A percentile compares a stretch with the other conserved stretches of the same genome.
Evolutionary conservation across 2,113 vertebrate genomes (phyloP).

Genomic region (Piprites chloris): DNA sequence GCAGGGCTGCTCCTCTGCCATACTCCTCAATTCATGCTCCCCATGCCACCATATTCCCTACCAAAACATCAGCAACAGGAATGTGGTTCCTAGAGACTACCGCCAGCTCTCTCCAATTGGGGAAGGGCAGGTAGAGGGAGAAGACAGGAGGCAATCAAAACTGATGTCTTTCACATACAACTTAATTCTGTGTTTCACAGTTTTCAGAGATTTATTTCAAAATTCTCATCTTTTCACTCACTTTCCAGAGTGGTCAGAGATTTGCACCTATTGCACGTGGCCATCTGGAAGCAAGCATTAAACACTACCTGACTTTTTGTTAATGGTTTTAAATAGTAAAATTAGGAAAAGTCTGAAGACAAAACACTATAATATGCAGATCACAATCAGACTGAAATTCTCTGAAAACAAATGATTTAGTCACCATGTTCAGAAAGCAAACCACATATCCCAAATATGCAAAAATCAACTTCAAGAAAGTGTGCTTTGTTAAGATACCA

Average conservation of each 20-base stretch:
- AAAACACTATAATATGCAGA: background rate
- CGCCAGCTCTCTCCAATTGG: background rate
- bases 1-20: background rate
- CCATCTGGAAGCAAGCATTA: background rate
- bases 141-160: background rate
- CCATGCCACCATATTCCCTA: rapidly evolving
- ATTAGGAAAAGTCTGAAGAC: background rate
- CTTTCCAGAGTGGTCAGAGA: background rate
- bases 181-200: background rate
- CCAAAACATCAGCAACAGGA: background rate
- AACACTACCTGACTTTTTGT: background rate
- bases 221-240: background rate
- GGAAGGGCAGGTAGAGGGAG: background rate
- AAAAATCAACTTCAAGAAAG: background rate
- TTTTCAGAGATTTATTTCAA: background rate
- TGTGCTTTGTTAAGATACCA: background rate
- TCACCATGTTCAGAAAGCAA: background rate
- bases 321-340: background rate
- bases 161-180: background rate
- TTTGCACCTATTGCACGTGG: background rate
- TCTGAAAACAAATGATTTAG: background rate
- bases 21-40: background rate
- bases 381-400: background rate
- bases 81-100: background rate
- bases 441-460: background rate